phyloP scores from a whole-genome alignment of 2,888 invertebrate genomes.

The Melipona beecheii region DNA sequence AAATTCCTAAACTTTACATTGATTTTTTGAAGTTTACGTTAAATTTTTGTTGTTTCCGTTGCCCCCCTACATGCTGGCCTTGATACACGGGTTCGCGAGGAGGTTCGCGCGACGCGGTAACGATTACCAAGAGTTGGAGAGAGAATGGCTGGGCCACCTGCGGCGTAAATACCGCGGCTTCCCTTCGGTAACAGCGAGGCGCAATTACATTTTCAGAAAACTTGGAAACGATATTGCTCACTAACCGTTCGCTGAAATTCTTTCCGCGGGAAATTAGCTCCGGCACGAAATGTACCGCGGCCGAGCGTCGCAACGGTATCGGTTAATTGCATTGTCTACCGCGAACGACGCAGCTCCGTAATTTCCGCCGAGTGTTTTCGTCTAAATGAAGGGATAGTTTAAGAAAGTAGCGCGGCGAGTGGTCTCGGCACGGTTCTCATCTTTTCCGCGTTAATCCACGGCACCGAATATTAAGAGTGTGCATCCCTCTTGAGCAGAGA shows the following conservation, averaged over 20 bases:
- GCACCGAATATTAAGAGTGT: neutral
- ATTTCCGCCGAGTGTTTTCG: neutral
- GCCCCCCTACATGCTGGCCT: no score
- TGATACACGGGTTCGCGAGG: neutral
- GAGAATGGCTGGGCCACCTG: neutral
- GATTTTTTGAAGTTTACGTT: no score
- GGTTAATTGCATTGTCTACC: slow-evolving; percentile 42
- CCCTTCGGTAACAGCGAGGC: neutral
- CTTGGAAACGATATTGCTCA: slow-evolving; percentile 33
- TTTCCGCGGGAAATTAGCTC: slow-evolving; percentile 11
- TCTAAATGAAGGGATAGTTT: slow-evolving; percentile 2
- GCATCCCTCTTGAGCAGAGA: neutral
- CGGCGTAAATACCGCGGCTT: neutral
- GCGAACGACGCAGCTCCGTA: neutral
- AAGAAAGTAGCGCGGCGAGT: neutral
- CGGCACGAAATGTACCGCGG: neutral
- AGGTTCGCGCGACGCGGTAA: slow-evolving; percentile 4
- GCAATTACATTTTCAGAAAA: slow-evolving; percentile 41
- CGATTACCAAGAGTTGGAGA: neutral
- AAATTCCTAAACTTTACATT: no score
- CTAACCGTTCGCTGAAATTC: slow-evolving; percentile 38
- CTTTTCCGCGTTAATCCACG: neutral
- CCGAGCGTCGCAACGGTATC: slow-evolving; percentile 12
- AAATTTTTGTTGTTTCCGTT: no score
- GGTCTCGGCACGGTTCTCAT: no score